These are phyloP conservation scores for Pongo abelii DNA, from an alignment of 2,113 vertebrate species.

Conservation along the genomic window DNA sequence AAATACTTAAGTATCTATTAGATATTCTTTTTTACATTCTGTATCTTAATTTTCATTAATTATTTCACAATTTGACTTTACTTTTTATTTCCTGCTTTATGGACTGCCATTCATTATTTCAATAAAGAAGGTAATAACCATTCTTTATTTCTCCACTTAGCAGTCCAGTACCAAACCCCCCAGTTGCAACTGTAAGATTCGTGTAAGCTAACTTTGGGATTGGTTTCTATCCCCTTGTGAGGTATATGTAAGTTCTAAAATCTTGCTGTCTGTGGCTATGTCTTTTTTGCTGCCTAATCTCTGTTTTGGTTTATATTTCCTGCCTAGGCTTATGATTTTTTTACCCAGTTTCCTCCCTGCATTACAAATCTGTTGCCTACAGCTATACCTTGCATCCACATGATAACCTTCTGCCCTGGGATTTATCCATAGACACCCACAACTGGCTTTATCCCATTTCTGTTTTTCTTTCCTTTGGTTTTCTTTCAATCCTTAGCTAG, in stretches of 20 bases:
- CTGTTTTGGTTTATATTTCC: neutral
- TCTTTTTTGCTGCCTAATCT: neutral
- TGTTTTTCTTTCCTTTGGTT: conserved; percentile 5
- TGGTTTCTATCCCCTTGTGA: neutral
- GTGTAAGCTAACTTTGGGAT: neutral
- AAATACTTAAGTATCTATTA: neutral
- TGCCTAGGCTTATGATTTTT: neutral
- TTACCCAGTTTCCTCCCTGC: neutral
- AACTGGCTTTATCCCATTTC: neutral
- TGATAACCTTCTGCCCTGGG: neutral
- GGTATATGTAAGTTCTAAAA: neutral
- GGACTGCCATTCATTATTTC: neutral
- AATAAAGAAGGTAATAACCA: neutral
- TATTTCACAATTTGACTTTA: neutral
- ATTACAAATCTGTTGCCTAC: neutral
- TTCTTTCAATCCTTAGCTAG: neutral
- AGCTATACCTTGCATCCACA: neutral
- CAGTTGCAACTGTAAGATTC: neutral
- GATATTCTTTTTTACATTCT: neutral
- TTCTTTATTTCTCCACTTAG: neutral
- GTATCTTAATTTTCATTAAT: neutral
- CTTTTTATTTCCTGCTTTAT: neutral
- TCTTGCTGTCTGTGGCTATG: neutral
- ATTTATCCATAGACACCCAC: neutral
- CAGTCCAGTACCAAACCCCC: neutral